Base-by-base conservation (phyloP, 2,113 vertebrate species). In the Chionodraco myersi region DNA sequence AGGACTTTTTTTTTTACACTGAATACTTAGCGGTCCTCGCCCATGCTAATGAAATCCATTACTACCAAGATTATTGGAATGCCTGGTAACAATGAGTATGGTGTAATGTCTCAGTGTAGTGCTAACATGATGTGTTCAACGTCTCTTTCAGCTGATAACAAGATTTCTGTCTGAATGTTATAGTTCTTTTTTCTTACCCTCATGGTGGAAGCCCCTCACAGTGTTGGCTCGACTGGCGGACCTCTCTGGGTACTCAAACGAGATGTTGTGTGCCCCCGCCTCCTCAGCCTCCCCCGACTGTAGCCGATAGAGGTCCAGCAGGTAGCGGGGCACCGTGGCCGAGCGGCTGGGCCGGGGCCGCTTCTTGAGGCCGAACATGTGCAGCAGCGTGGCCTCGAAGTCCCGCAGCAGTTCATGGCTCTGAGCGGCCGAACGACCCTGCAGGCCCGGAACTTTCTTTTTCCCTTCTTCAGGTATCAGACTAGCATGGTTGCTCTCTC, bases 141-240 rank as follows among this genome's bases (percentile, higher is more conserved):
- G 58, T 66, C 47, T 45, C 18, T 44, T 77, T 41, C 41, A 23
- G 21, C 45, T 47, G 6, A 54, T 18, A 11, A 58, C 53, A 36
- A 51, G 5, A 56, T 30, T 26, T 68, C 48, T 41, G 18, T 7
- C 36, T 44, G 65, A 26, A n/a, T 11, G 7, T 14, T 7, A 53
- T 51, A 76, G 0, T 41, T 3, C 15, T 36, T 13, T 57, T 9
- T 6, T 30, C 88, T 90, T 92, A 99, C 98, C 98, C 96, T 99
- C 97, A 91, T 99, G 98, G 90, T 99, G 97, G 94, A 99, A 99
- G 65, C 97, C 97, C 92, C 98, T 98, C 93, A 99, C 97, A 67
- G 98, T 99, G 95, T 99, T 99, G 78, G 98, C 98, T 63, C 96
- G 95, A 91, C 98, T 99, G 83, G 98, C 95, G 0, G 96, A 97